Base-by-base conservation (phyloP, 2,888 invertebrate species). In the Platycheirus rosarum region DNA sequence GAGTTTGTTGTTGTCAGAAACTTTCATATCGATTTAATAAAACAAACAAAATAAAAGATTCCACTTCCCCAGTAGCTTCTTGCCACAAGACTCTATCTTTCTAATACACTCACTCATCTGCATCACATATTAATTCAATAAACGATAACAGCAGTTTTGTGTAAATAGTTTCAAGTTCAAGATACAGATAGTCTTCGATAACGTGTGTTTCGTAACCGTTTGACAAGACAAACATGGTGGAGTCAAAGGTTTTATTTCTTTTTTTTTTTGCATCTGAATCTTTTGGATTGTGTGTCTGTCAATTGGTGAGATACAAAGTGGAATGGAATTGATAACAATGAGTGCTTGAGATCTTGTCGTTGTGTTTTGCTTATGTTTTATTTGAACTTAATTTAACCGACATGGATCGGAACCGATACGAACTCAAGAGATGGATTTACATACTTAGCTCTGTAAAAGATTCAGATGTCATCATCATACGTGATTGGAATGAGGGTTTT, bases 161-260 rank as follows among this genome's bases (percentile, higher is more conserved):
- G 66, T 55, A 79, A 79, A 78, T 62, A 57, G 55, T 73, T 74
- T 79, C 78, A 79, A 79, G 73, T 79, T 79, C 78, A 79, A 63
- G 44, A 60, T 35, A 49, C 40, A 37, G 69, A 69, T 62, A 42
- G 9, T 53, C 35, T 11, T 35, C 23, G 32, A 55, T 20, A 53
- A 23, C 16, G 11, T 29, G 44, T 60, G 60, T 60, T 60, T 60
- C 60, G 29, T 60, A 60, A 60, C 40, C 40, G 23, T 14, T 57
- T 16, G 13, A 60, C 26, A 29, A 16, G 29, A 44, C 16, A 48
- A 26, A 14, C 8, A 9, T 16, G 26, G 26, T 26, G n/a, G n/a
- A n/a, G 26, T 26, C 16, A 11, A 51, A 4, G 6, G 5, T 32
- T 7, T 32, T 51, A 18, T 55, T 37, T 29, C 49, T 26, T 53